Base-by-base conservation (phyloP, 1,140 invertebrate genomes). In the Trachymyrmex cornetzi region DNA sequence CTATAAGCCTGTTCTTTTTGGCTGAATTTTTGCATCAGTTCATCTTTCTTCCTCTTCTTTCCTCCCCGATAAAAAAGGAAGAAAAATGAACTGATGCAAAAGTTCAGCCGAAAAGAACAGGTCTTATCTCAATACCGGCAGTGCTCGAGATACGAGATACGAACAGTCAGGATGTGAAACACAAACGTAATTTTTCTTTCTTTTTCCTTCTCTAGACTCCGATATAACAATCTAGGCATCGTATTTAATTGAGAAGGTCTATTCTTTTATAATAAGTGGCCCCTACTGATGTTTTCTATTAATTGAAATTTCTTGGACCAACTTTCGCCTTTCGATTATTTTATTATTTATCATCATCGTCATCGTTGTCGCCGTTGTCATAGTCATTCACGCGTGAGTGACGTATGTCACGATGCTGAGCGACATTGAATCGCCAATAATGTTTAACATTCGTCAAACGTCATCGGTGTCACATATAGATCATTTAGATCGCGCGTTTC, bases 171-270 rank as follows among this genome's bases (percentile, higher is more conserved):
- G 57, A 9, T 22, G 12, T 14, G 3, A 66, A 48, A 50, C 50
- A 50, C 50, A 27, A 79, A 48, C 19, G 12, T 27, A 24, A 27
- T 12, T 61, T n/a, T 38, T 59, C 6, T 64, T 48, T 38, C 16
- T 24, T 27, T 16, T 82, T 24, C n/a, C 22, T 81, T 44, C 44
- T 9, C 3, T 5, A n/a, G 7, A 9, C 3, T 69, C 67, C 6
- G 63, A 44, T 55, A n/a, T 7, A 55, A 5, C 55, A 9, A 57
- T 6, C 19, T 57, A 57, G 14, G 9, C 19, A n/a, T 55, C 44
- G 63, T 69, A 88, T 92, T 95, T 92, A 93, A 95, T 95, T 95
- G 94, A 94, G 93, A 95, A 95, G 94, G 92, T 95, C 93, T 93
- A 94, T 94, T 92, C 90, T 95, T 95, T 95, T 94, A 30, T n/a